A percentile compares a stretch with the other conserved stretches of the same genome.
phyloP scores from a whole-genome alignment of 2,113 vertebrate genomes.

The Apeltes quadracus region DNA sequence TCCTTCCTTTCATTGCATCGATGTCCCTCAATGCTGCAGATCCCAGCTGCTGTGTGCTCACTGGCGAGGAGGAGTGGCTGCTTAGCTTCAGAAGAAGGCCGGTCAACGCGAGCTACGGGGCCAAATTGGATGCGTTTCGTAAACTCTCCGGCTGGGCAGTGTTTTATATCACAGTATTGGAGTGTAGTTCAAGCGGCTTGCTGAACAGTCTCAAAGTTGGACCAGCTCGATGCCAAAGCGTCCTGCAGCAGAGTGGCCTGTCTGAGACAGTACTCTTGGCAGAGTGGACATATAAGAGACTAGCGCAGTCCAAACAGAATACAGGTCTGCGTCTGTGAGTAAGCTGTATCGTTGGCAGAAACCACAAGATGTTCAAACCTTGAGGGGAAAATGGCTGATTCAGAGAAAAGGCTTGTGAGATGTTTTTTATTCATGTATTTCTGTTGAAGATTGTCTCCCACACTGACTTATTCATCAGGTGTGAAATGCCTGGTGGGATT shows the following conservation, averaged over 20 bases:
- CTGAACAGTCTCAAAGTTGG: neutral
- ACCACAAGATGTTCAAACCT: neutral
- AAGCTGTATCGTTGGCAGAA: neutral
- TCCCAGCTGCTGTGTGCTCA: too few species aligned
- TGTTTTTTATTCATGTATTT: neutral
- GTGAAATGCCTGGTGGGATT: constrained; percentile 3
- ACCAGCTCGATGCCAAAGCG: neutral
- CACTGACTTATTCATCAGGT: neutral
- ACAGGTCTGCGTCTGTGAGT: neutral
- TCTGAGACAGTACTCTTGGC: neutral
- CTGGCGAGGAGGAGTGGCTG: too few species aligned
- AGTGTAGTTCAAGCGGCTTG: neutral
- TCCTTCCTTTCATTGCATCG: too few species aligned
- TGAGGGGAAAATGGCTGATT: neutral
- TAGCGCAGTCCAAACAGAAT: neutral
- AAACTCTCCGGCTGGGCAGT: neutral
- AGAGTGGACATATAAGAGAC: neutral
- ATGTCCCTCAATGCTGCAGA: neutral
- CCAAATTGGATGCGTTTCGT: too few species aligned
- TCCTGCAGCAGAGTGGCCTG: too few species aligned
- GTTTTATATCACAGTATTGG: neutral
- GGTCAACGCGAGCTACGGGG: too few species aligned
- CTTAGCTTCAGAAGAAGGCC: too few species aligned
- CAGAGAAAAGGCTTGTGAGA: neutral
- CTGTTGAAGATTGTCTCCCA: neutral